Conservation (phyloP, 2,888 invertebrate genomes). For the Diarsia mendica region DNA sequence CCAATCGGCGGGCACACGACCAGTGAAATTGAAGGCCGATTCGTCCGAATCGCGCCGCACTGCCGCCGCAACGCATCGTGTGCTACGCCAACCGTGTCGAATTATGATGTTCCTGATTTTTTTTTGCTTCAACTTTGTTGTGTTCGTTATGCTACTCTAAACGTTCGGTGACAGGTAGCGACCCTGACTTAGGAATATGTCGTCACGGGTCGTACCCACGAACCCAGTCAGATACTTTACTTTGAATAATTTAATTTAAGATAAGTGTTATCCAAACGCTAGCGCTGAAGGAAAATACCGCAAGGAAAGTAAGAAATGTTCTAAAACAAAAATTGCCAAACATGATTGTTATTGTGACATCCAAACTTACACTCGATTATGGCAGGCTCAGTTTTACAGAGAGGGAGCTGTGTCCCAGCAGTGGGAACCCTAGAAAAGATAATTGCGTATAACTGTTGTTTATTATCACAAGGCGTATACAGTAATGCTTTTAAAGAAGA, state of each 20-base stretch:
- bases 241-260: too few species aligned
- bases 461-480: not conserved
- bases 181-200: too few species aligned
- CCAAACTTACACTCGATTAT: not conserved
- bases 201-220: not conserved
- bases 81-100: too few species aligned
- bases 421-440: not conserved
- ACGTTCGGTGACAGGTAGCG: too few species aligned
- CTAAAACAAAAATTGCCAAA: not conserved
- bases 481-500: not conserved
- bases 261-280: too few species aligned
- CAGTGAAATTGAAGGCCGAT: too few species aligned
- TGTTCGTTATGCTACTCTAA: not conserved
- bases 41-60: too few species aligned
- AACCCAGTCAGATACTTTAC: too few species aligned
- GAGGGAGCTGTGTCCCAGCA: not conserved
- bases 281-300: too few species aligned
- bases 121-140: not conserved
- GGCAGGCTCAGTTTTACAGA: not conserved
- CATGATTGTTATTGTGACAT: too few species aligned
- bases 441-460: not conserved
- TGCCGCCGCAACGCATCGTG: too few species aligned
- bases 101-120: not conserved
- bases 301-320: not conserved
- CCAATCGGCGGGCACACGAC: too few species aligned